Evolutionary conservation across 2,113 vertebrate genomes (phyloP).

Genomic region (Scomber scombrus): DNA sequence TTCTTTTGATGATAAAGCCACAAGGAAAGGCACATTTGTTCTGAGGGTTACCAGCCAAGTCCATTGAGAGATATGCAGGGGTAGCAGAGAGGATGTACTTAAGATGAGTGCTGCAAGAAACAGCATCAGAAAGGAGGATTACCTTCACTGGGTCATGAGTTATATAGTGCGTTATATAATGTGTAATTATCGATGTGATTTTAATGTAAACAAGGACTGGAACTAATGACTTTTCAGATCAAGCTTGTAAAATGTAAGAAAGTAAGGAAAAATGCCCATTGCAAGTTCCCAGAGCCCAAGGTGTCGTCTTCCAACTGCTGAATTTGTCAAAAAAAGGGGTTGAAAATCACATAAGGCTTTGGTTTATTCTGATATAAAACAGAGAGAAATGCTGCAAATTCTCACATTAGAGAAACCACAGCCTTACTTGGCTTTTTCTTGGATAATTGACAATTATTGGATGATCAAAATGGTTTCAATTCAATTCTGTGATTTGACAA

Average conservation of each 20-base stretch:
- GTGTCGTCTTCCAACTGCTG: not conserved
- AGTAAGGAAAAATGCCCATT: not conserved
- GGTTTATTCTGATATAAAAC: no score
- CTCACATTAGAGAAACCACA: no score
- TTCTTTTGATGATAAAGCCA: slow-evolving; percentile 52
- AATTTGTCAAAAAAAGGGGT: not conserved
- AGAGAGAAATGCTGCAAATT: not conserved
- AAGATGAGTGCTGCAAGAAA: slow-evolving; percentile 42
- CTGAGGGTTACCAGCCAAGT: slow-evolving; percentile 51
- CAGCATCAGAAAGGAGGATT: slow-evolving; percentile 37
- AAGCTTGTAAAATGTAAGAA: not conserved
- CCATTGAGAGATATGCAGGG: slow-evolving; percentile 20
- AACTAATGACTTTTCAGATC: not conserved
- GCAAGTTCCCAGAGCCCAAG: no score
- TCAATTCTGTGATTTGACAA: no score
- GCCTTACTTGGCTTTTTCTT: not conserved
- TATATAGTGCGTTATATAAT: no score
- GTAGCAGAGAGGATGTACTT: slow-evolving; percentile 33
- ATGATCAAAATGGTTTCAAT: no score
- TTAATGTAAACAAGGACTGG: not conserved
- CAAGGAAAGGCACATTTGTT: slow-evolving; percentile 37
- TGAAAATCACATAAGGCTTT: not conserved
- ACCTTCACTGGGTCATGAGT: slow-evolving; percentile 8
- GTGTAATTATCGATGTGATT: slow-evolving; percentile 1
- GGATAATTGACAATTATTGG: not conserved